These are phyloP conservation scores for Gouania willdenowi DNA, from an alignment of 2,797 vertebrate genomes.

Conservation along the genomic window DNA sequence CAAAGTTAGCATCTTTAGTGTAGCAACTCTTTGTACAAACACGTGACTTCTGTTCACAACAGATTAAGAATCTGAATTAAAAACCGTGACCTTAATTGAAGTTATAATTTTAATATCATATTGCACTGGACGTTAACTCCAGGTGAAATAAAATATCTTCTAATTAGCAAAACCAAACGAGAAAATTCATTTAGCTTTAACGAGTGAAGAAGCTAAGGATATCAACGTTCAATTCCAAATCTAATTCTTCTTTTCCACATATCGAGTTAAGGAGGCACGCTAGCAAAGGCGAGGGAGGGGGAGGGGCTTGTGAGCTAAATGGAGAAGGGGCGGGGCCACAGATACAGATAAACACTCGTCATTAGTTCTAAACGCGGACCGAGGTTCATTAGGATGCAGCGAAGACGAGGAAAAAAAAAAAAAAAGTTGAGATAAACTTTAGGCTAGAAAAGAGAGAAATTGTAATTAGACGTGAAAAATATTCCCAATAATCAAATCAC, in stretches of 20 bases:
- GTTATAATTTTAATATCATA: too few relatives aligned
- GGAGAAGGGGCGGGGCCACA: too few relatives aligned
- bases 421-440: constrained; percentile 68
- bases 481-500: constrained; percentile 77
- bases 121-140: constrained; percentile 24
- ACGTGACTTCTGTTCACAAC: too few relatives aligned
- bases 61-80: too few relatives aligned
- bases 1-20: too few relatives aligned
- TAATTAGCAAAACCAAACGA: constrained; percentile 60
- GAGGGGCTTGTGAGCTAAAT: background rate
- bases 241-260: constrained; percentile 35
- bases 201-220: constrained; percentile 53
- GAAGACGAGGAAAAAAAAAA: constrained; percentile 15
- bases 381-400: constrained; percentile 58
- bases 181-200: constrained; percentile 58
- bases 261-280: constrained; percentile 48
- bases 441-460: constrained; percentile 60
- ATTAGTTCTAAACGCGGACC: constrained; percentile 51
- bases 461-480: constrained; percentile 78
- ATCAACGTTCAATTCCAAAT: constrained; percentile 58
- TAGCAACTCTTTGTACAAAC: too few relatives aligned
- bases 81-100: too few relatives aligned
- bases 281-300: background rate
- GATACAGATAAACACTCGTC: constrained; percentile 50
- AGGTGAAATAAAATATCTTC: constrained; percentile 64